Percentiles rank a stretch among this genome's conserved stretches.
Conservation (phyloP, 1,140 invertebrate genomes). For the Drosophila triauraria region DNA sequence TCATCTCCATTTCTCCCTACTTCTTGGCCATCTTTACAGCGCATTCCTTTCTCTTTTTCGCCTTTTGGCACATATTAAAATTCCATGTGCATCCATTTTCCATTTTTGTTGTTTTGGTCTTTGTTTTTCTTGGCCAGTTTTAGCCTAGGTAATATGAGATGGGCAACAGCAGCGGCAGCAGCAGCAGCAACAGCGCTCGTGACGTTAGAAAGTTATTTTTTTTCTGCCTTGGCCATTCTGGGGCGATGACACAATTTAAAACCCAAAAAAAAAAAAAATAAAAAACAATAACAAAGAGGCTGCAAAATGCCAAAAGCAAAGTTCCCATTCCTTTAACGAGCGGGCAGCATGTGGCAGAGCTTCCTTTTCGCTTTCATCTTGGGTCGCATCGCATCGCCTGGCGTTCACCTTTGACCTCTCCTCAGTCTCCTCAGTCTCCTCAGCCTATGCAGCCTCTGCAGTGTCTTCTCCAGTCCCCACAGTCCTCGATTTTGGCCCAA, state of each 20-base stretch:
- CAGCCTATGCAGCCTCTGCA: not conserved
- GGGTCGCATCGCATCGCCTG: constrained; percentile 20
- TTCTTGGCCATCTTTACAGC: constrained; percentile 16
- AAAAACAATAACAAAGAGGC: constrained; percentile 3
- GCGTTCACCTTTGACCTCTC: constrained; percentile 53
- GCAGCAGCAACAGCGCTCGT: constrained; percentile 30
- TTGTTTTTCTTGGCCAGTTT: constrained; percentile 12
- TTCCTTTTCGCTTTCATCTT: constrained; percentile 54
- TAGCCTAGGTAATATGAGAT: constrained; percentile 35
- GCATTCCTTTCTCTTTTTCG: constrained; percentile 54
- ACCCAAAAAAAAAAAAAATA: not conserved
- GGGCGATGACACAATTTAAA: constrained; percentile 55
- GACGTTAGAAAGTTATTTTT: constrained; percentile 49
- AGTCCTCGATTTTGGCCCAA: constrained; percentile 18
- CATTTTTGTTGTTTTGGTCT: not conserved
- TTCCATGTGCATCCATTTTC: constrained; percentile 49
- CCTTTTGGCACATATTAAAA: constrained; percentile 52
- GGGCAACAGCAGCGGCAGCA: constrained; percentile 9
- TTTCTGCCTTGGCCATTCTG: constrained; percentile 35
- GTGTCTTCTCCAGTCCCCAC: not conserved
- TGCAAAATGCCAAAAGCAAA: constrained; percentile 7
- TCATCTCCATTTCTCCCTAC: not conserved
- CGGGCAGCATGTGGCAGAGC: constrained; percentile 38
- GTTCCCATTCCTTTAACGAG: constrained; percentile 39
- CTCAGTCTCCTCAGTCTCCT: not conserved